Evolutionary conservation across 2,113 vertebrate genomes (phyloP).

Genomic region (Odocoileus virginianus): DNA sequence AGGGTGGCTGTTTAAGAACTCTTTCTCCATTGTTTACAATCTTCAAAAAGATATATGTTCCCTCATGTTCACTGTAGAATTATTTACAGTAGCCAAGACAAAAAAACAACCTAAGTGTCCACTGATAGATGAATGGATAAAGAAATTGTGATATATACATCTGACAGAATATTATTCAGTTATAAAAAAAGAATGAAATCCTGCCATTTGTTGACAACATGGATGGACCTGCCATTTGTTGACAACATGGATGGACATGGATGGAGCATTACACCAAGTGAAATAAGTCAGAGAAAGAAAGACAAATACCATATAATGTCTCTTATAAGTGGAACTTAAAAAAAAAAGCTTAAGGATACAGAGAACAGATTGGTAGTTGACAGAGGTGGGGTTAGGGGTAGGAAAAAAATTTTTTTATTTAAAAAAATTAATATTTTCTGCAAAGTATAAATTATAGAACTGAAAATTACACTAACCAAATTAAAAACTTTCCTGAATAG

Average conservation of each 20-base stretch:
- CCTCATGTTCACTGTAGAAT: neutral
- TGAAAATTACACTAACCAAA: neutral
- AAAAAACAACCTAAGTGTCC: neutral
- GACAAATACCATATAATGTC: neutral
- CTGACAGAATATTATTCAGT: neutral
- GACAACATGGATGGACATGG: neutral
- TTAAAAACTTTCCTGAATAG: neutral
- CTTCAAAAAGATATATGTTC: neutral
- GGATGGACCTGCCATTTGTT: neutral
- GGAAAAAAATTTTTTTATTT: neutral
- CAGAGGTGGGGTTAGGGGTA: neutral
- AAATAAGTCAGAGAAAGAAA: neutral
- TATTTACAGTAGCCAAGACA: neutral
- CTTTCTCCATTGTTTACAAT: neutral
- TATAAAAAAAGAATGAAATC: neutral
- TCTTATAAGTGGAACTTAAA: neutral
- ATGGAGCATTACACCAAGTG: neutral
- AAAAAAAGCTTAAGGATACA: neutral
- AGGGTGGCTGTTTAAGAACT: neutral
- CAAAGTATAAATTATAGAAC: neutral
- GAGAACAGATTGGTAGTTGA: neutral
- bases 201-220: neutral
- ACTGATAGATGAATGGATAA: neutral
- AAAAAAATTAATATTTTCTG: neutral
- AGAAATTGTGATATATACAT: neutral